Evolutionary conservation across 2,888 invertebrate species (phyloP).

Genomic region (Brachylomia viminalis): DNA sequence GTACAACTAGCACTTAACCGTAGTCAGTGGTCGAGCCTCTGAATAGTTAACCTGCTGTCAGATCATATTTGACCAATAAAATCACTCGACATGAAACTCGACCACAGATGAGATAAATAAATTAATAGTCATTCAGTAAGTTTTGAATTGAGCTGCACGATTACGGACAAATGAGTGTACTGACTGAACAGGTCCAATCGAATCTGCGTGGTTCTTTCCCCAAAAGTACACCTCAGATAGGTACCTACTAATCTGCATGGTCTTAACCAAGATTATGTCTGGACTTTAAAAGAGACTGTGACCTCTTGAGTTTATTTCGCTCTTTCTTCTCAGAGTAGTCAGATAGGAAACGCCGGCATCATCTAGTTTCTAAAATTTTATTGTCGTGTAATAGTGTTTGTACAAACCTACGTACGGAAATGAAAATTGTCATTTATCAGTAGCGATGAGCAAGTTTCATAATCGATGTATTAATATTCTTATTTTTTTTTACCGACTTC

Average conservation of each 20-base stretch:
- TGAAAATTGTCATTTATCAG: neutral
- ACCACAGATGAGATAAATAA: neutral
- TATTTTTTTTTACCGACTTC: too few relatives aligned
- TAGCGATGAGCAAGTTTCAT: neutral
- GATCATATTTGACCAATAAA: neutral
- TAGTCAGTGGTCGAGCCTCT: neutral
- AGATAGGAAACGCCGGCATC: neutral
- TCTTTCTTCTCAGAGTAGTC: too few relatives aligned
- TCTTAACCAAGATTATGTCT: too few relatives aligned
- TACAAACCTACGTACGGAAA: neutral
- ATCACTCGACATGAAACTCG: neutral
- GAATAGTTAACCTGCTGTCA: slow-evolving; percentile 6
- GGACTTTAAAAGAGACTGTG: too few relatives aligned
- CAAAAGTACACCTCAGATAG: too few relatives aligned
- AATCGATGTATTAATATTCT: neutral
- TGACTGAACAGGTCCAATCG: too few relatives aligned
- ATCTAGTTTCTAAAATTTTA: neutral
- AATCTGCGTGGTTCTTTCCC: too few relatives aligned
- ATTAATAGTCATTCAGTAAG: neutral
- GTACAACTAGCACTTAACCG: slow-evolving; percentile 6
- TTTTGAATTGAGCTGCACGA: too few relatives aligned
- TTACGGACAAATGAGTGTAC: too few relatives aligned
- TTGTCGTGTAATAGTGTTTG: neutral
- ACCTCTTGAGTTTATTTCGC: too few relatives aligned
- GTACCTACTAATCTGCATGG: too few relatives aligned